These are phyloP conservation scores for Sander lucioperca DNA, from an alignment of 2,113 vertebrate genomes.

Conservation along the genomic window DNA sequence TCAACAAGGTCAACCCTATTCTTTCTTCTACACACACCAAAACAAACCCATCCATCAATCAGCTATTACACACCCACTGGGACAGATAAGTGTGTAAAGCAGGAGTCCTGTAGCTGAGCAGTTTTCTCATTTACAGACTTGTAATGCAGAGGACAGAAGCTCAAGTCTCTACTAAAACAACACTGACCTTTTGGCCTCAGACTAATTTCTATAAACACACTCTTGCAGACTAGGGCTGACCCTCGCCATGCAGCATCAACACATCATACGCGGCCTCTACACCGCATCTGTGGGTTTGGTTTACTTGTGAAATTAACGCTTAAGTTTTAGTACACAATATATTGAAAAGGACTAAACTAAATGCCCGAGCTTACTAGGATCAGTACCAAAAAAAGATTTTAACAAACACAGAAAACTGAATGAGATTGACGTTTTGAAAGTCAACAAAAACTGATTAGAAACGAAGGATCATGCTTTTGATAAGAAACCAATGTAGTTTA, in stretches of 20 bases:
- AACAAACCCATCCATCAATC: slow-evolving; percentile 32
- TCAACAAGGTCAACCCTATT: slow-evolving; percentile 35
- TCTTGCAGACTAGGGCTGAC: slow-evolving; percentile 10
- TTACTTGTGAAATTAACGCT: not conserved
- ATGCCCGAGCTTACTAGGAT: not conserved
- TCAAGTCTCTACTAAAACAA: slow-evolving; percentile 36
- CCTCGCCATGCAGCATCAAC: slow-evolving; percentile 18
- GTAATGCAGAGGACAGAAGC: slow-evolving; percentile 22
- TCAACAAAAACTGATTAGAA: not conserved
- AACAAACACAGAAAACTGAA: not conserved
- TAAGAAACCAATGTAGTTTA: slow-evolving; percentile 11
- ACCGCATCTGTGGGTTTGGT: not conserved
- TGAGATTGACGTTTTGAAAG: not conserved
- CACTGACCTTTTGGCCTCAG: slow-evolving; percentile 51
- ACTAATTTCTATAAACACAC: slow-evolving; percentile 67
- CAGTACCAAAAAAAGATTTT: not conserved
- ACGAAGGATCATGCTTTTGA: not conserved
- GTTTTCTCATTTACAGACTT: slow-evolving; percentile 15
- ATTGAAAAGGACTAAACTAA: not conserved
- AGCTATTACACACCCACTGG: slow-evolving; percentile 15
- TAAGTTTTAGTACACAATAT: not conserved
- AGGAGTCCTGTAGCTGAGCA: slow-evolving; percentile 5
- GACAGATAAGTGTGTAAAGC: slow-evolving; percentile 29
- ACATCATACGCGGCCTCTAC: not conserved
- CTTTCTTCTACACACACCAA: slow-evolving; percentile 16